phyloP scores from a whole-genome alignment of 2,113 vertebrate species.

The Gallinago undulata region DNA sequence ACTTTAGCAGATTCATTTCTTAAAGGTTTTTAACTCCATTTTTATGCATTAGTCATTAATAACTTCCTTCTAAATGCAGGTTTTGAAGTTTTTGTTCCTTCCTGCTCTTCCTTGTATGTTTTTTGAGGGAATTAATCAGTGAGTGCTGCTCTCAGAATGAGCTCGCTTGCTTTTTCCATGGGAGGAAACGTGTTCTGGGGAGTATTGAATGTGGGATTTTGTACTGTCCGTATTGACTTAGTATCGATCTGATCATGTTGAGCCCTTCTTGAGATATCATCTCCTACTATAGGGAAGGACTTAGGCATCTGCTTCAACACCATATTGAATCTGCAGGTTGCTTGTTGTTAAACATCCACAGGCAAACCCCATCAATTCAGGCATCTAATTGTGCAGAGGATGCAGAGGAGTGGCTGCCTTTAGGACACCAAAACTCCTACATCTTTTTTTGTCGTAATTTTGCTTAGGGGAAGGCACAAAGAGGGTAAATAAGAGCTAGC shows the following conservation, averaged over 20 bases:
- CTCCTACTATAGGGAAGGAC: neutral
- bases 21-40: neutral
- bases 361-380: fast-evolving
- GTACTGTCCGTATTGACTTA: neutral
- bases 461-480: neutral
- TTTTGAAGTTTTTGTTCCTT: neutral
- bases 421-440: neutral
- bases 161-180: neutral
- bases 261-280: neutral
- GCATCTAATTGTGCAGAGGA: neutral
- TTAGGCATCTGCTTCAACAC: neutral
- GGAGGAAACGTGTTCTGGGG: fast-evolving
- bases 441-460: neutral
- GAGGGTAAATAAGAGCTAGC: neutral
- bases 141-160: neutral
- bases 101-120: neutral
- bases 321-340: neutral
- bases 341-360: neutral
- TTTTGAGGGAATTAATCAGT: neutral
- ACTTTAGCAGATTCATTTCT: neutral
- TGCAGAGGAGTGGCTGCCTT: too few species aligned
- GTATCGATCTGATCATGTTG: neutral
- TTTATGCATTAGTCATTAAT: neutral
- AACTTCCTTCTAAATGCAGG: neutral
- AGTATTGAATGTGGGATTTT: neutral